Evolutionary conservation across 2,113 vertebrate species (phyloP), one percentile per base, ranked within the genome.

Genomic region (Gavia stellata): DNA sequence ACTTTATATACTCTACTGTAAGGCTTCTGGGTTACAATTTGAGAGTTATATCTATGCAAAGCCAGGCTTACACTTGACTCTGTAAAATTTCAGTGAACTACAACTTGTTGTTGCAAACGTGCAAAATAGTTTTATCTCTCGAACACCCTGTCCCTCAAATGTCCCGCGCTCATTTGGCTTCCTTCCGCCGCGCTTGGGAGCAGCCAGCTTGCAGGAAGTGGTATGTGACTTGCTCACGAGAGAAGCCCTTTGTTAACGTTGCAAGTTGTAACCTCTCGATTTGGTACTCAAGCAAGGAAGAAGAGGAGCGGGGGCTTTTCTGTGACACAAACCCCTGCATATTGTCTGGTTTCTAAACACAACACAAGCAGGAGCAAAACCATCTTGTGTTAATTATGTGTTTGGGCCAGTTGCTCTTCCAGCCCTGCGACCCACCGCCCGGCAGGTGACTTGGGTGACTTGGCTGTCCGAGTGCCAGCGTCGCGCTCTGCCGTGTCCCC

Each of bases 161-260:
- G 36, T 25, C 17, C 75, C 0, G 1, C 45, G 36, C 25, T 45
- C 3, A 0, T 17, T 33, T 45, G 81, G 8, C 75, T 40, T 44
- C 81, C 28, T 40, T 28, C 38, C 0, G 0, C 2, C 1, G 0
- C 2, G 2, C 31, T 1, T 0, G 66, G 42, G 19, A 36, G 74
- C 61, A 53, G 83, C 21, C 7, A 1, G n/a, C 33, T 17, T 52
- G 23, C 0, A 4, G 77, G 77, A 49, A 34, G 77, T 3, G 17
- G 28, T 38, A 3, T 12, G 23, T 29, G 81, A 49, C 65, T 70
- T 12, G 8, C 72, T 68, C 31, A 5, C 7, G 7, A 4, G 47
- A 33, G 52, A 33, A 42, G 9, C 42, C 40, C 42, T 16, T 53
- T 2, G 0, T 42, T 44, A 50, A 9, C 80, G 33, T 2, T 66